These are phyloP conservation scores for Mellivora capensis DNA, from an alignment of 2,113 vertebrate genomes.

Conservation along the genomic window DNA sequence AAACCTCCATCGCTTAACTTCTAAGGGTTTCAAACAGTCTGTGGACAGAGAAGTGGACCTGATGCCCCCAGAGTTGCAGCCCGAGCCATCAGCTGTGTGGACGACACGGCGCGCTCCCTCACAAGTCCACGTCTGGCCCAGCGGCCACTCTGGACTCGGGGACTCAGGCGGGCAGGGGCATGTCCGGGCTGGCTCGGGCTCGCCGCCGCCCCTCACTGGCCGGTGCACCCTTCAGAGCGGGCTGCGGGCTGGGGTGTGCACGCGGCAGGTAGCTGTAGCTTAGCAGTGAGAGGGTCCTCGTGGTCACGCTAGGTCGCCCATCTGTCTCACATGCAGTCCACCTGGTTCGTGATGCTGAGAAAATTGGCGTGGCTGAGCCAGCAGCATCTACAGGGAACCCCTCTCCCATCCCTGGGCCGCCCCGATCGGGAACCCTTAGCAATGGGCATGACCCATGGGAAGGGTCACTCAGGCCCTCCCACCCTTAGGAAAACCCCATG, in stretches of 20 bases:
- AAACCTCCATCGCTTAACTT: not conserved
- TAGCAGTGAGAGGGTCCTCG: not conserved
- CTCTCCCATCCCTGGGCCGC: fast-evolving
- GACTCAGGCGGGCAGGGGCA: not conserved
- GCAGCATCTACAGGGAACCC: not conserved
- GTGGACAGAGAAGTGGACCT: not conserved
- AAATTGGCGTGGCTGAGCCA: fast-evolving
- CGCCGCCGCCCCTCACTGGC: not conserved
- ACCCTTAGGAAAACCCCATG: fast-evolving
- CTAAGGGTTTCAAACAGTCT: fast-evolving
- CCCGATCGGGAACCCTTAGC: not conserved
- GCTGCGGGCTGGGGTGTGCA: not conserved
- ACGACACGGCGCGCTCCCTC: fast-evolving
- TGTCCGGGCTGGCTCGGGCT: fast-evolving
- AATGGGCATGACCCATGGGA: not conserved
- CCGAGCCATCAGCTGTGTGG: not conserved
- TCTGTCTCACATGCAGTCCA: not conserved
- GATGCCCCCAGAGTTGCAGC: fast-evolving
- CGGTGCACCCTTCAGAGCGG: fast-evolving
- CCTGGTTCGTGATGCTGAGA: not conserved
- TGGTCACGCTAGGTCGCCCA: fast-evolving
- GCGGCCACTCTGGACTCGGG: not conserved
- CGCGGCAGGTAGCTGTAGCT: not conserved
- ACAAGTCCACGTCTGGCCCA: no score
- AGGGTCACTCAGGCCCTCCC: not conserved